A percentile compares a stretch with the other conserved stretches of the same genome.
These are phyloP conservation scores for Rhogogaster chlorosoma DNA, from an alignment of 2,888 invertebrate species.

Conservation along the genomic window DNA sequence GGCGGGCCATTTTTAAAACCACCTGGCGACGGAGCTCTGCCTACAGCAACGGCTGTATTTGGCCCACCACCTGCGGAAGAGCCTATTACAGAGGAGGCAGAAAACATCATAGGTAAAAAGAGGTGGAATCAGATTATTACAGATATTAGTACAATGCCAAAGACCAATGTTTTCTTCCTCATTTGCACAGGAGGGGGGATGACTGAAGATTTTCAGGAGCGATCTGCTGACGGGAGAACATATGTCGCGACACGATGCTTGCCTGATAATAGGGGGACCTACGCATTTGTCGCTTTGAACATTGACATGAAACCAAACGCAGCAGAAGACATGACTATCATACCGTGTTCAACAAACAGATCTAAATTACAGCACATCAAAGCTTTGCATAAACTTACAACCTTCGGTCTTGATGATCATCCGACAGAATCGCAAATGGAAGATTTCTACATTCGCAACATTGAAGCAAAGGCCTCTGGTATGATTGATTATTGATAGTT, in stretches of 20 bases:
- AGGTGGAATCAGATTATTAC: neutral
- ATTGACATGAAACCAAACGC: conserved; percentile 74
- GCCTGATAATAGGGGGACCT: conserved; percentile 77
- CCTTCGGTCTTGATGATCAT: conserved; percentile 47
- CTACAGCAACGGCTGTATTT: conserved; percentile 72
- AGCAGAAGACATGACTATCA: conserved; percentile 73
- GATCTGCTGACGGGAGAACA: conserved; percentile 74
- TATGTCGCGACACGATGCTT: conserved; percentile 78
- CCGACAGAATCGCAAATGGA: conserved; percentile 61
- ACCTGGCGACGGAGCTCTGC: conserved; percentile 73
- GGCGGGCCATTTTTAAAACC: conserved; percentile 73
- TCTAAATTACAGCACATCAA: conserved; percentile 58
- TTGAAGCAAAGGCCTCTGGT: conserved; percentile 61
- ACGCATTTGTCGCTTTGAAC: conserved; percentile 78
- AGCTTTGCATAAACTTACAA: conserved; percentile 57
- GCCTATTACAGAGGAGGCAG: conserved; percentile 55
- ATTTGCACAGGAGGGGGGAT: conserved; percentile 54
- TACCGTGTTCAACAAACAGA: conserved; percentile 56
- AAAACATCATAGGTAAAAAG: conserved; percentile 55
- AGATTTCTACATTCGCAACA: conserved; percentile 61
- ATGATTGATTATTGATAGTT: conserved; percentile 64
- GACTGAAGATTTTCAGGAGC: conserved; percentile 63
- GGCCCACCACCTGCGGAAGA: conserved; percentile 65
- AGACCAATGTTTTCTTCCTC: neutral
- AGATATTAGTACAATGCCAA: neutral